Evolutionary conservation across 2,113 vertebrate species (phyloP).

Genomic region (Odocoileus hemionus): DNA sequence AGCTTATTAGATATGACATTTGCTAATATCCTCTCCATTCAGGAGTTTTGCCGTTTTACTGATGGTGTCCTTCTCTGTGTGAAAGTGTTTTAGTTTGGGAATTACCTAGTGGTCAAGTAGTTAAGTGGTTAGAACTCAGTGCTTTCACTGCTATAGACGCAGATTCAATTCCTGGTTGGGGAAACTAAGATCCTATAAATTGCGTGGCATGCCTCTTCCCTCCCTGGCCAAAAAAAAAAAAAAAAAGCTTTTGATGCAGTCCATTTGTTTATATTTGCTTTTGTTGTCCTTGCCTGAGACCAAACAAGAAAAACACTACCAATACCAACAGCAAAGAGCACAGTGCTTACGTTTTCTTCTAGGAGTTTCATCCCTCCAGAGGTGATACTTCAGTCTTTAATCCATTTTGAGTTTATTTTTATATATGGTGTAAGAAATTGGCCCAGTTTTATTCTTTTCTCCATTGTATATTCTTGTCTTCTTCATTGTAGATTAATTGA

Average conservation of each 20-base stretch:
- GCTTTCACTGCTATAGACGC: background rate
- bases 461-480: background rate
- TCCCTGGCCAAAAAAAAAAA: background rate
- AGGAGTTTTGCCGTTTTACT: background rate
- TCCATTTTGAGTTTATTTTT: background rate
- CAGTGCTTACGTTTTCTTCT: background rate
- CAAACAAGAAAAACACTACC: background rate
- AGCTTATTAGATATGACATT: background rate
- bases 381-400: background rate
- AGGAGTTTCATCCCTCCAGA: background rate
- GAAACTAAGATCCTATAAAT: background rate
- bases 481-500: background rate
- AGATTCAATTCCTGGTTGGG: background rate
- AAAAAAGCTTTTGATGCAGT: background rate
- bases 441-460: background rate
- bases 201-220: background rate
- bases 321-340: background rate
- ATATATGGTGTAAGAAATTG: background rate
- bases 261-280: background rate
- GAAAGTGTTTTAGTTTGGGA: background rate
- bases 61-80: background rate
- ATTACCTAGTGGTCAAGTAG: background rate
- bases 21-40: background rate
- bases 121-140: background rate
- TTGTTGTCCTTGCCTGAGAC: background rate